Conservation (phyloP, 1,140 invertebrate genomes). For the Neuroterus valhalla region DNA sequence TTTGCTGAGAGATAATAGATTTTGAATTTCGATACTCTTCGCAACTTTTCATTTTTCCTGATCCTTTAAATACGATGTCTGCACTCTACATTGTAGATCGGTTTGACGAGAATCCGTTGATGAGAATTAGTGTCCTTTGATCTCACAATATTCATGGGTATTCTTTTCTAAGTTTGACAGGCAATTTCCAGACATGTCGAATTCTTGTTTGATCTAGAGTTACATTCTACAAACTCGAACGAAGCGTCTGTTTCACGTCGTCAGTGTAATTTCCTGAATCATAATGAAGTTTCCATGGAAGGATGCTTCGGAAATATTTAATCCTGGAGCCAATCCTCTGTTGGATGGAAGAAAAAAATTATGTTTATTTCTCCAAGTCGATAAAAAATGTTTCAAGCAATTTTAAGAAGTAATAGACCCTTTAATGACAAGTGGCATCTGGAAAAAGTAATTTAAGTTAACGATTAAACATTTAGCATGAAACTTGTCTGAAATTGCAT, state of each 20-base stretch:
- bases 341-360: too few species aligned
- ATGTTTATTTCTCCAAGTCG: neutral
- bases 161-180: slow-evolving; percentile 55
- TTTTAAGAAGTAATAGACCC: neutral
- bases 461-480: slow-evolving; percentile 16
- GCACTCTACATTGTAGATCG: neutral
- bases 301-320: too few species aligned
- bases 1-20: too few species aligned
- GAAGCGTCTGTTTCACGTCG: slow-evolving; percentile 8
- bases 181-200: slow-evolving; percentile 52
- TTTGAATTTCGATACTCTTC: neutral
- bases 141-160: slow-evolving; percentile 54
- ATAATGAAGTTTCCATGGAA: slow-evolving; percentile 7
- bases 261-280: neutral
- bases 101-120: slow-evolving; percentile 6
- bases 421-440: neutral
- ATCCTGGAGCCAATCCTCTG: too few species aligned
- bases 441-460: slow-evolving; percentile 14
- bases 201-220: slow-evolving; percentile 8
- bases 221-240: neutral
- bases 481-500: neutral
- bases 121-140: slow-evolving; percentile 43
- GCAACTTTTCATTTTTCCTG: neutral
- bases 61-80: slow-evolving; percentile 1
- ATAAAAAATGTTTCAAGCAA: neutral